These are phyloP conservation scores for Ceratosolen fusciceps DNA, from an alignment of 1,140 invertebrate genomes.

Conservation along the genomic window DNA sequence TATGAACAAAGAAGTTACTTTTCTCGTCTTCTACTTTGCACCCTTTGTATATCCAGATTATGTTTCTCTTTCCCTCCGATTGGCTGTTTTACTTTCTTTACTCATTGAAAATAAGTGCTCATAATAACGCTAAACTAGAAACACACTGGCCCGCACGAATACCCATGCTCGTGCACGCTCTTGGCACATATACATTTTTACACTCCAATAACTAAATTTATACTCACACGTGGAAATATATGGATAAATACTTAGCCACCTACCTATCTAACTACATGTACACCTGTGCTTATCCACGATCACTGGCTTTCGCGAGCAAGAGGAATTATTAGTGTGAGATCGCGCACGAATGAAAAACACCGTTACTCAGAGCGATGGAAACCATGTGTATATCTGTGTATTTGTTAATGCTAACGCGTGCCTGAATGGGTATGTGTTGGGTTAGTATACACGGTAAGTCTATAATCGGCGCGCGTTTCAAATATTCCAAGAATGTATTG, in stretches of 20 bases:
- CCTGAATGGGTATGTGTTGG: not conserved
- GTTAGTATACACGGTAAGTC: slow-evolving; percentile 1
- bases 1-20: not conserved
- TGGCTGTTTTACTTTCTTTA: slow-evolving; percentile 25
- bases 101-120: not conserved
- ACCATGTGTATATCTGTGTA: not conserved
- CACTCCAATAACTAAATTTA: too few species aligned
- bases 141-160: not conserved
- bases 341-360: slow-evolving; percentile 51
- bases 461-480: slow-evolving; percentile 24
- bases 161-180: too few species aligned
- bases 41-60: not conserved
- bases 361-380: slow-evolving; percentile 51
- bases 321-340: slow-evolving; percentile 63
- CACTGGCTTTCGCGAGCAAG: slow-evolving; percentile 5
- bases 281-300: slow-evolving; percentile 14
- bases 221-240: too few species aligned
- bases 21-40: not conserved
- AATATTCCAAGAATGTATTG: slow-evolving; percentile 48
- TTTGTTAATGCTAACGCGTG: not conserved
- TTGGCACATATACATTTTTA: too few species aligned
- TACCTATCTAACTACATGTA: not conserved
- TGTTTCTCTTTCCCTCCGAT: not conserved
- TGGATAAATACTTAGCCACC: not conserved
- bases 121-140: not conserved